Evolutionary conservation across 2,888 invertebrate genomes (phyloP), one percentile per base, ranked within the genome.

Genomic region (Osedax fenrisi): DNA sequence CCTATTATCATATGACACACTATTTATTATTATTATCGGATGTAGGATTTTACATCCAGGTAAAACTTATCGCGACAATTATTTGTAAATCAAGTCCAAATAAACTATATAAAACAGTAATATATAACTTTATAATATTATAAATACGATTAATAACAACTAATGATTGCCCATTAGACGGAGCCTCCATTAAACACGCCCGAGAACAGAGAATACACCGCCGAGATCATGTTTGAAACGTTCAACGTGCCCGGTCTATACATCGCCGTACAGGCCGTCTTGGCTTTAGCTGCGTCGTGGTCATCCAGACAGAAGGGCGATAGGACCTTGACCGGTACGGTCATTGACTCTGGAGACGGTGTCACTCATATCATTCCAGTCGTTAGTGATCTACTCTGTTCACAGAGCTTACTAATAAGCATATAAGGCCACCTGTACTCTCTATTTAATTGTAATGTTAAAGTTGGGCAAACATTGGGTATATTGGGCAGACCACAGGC

Each of bases 281-380:
- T 99, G 73, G 97, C 98, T 2, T 86, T 99, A 75, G 95, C 97
- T 70, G 98, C 98, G 21, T 96, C 96, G 71, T 99, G 98, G 98
- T 92, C 92, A 77, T 92, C 94, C 1, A 89, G 93, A 78, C 89
- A 90, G 27, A 89, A 92, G 24, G 91, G 91, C 73, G 94, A 95
- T 81, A 89, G 96, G 79, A 95, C 93, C 22, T 88, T 98, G 75
- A 98, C 98, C 23, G 98, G 98, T 76, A 92, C 94, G 81, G 98
- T 98, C 71, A 92, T 99, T 74, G 98, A 98, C 85, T 96, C 96
- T 85, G 98, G 98, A 25, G 98, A 99, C 86, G 98, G 98, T 82
- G 98, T 99, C 59, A 99, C 98, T 77, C 98, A 99, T 82, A 95
- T 97, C 82, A 98, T 99, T 84, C 98, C 98, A 78, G 97, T 99